Percentiles rank a stretch among this genome's conserved stretches.
Evolutionary conservation across 2,113 vertebrate genomes (phyloP).

Genomic region (Actenoides hombroni): DNA sequence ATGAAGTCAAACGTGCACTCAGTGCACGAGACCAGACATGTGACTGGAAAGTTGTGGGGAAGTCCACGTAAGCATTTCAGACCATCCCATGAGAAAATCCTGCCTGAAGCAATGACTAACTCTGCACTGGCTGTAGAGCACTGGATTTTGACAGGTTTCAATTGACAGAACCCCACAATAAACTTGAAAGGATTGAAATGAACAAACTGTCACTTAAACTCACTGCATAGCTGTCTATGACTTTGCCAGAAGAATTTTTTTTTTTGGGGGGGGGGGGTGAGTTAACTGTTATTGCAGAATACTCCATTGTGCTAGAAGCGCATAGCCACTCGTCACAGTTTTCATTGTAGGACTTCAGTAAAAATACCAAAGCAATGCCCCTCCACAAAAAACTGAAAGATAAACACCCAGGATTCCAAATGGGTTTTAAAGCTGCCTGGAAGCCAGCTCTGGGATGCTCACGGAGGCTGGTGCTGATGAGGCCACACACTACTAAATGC

Average conservation of each 20-base stretch:
- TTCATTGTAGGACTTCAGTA: background rate
- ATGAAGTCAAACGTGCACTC: background rate
- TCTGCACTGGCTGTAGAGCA: background rate
- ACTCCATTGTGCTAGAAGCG: background rate
- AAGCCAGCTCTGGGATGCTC: background rate
- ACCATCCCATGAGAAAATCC: background rate
- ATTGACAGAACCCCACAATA: background rate
- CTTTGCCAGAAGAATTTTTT: background rate
- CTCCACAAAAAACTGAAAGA: background rate
- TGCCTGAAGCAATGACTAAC: background rate
- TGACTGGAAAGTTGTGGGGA: background rate
- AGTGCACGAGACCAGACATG: accelerated
- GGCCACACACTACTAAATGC: background rate
- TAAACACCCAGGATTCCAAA: background rate
- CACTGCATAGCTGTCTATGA: background rate
- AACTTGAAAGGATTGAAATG: accelerated
- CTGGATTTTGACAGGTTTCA: background rate
- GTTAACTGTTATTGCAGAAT: background rate
- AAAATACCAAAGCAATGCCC: background rate
- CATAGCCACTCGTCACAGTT: background rate
- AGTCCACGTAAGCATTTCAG: background rate
- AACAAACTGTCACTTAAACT: background rate
- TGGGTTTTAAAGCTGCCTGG: background rate
- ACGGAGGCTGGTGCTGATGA: accelerated
- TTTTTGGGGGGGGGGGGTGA: accelerated